Evolutionary conservation across 2,888 invertebrate genomes (phyloP).

Genomic region (Xestia xanthographa): DNA sequence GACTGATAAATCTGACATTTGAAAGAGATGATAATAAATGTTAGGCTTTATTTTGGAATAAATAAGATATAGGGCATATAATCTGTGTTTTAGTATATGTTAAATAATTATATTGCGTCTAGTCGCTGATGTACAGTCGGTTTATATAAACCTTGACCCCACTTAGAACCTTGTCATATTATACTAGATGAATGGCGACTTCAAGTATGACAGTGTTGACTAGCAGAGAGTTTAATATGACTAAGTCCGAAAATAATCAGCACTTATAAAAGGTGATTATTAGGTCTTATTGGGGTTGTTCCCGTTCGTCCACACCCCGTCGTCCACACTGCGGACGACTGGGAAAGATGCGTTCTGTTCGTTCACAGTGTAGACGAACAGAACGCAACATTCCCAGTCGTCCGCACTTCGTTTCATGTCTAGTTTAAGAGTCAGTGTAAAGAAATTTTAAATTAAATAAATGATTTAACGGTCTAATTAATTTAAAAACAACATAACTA

Average conservation of each 20-base stretch:
- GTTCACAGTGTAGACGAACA: no score
- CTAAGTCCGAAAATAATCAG: not conserved
- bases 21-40: slow-evolving; percentile 1
- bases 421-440: no score
- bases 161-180: slow-evolving; percentile 1
- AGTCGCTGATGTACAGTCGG: slow-evolving; percentile 38
- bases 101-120: slow-evolving; percentile 33
- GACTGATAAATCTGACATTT: slow-evolving; percentile 24
- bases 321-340: no score
- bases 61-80: slow-evolving; percentile 23
- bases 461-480: no score
- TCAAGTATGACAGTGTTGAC: not conserved
- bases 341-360: no score
- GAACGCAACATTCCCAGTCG: no score
- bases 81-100: slow-evolving; percentile 14
- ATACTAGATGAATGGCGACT: not conserved
- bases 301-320: no score
- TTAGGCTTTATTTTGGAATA: slow-evolving; percentile 13
- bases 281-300: no score
- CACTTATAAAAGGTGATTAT: slow-evolving; percentile 2
- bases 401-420: no score
- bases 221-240: slow-evolving; percentile 9
- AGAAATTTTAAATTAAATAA: no score
- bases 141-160: slow-evolving; percentile 12
- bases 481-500: no score